A percentile compares a stretch with the other conserved stretches of the same genome.
These are phyloP conservation scores for Geodia barretti DNA, from an alignment of 37 sponge, comb jelly and placozoan species.

Conservation along the genomic window DNA sequence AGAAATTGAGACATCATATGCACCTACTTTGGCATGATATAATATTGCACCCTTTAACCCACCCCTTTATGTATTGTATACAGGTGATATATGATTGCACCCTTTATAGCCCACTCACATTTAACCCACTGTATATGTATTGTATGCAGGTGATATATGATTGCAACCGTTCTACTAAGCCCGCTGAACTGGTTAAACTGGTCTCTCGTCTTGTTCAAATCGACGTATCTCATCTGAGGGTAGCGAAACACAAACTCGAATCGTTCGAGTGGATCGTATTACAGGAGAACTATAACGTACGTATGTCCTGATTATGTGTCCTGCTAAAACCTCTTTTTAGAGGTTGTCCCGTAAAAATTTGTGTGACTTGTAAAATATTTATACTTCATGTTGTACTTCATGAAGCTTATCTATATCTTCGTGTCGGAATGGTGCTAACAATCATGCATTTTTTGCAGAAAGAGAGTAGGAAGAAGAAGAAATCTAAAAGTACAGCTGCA, in stretches of 20 bases:
- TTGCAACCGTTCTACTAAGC: conserved; percentile 24
- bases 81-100: conserved; percentile 62
- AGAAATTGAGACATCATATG: no score
- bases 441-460: background rate
- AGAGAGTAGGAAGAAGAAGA: conserved; percentile 2
- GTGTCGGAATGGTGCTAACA: background rate
- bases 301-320: background rate
- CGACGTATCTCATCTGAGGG: conserved; percentile 17
- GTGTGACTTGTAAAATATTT: no score
- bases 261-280: conserved; percentile 65
- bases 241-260: conserved; percentile 70
- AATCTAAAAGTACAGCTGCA: conserved; percentile 3
- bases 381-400: background rate
- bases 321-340: no score
- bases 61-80: no score
- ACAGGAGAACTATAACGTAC: conserved; percentile 21
- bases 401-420: background rate
- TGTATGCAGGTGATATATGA: conserved; percentile 60
- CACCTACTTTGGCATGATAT: no score
- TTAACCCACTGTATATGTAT: no score
- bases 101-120: conserved; percentile 13
- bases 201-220: conserved; percentile 23
- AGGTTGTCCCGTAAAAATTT: background rate
- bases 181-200: conserved; percentile 21
- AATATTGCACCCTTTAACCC: no score